These are phyloP conservation scores for Meriones unguiculatus DNA, from an alignment of 2,113 vertebrate species.

Conservation along the genomic window DNA sequence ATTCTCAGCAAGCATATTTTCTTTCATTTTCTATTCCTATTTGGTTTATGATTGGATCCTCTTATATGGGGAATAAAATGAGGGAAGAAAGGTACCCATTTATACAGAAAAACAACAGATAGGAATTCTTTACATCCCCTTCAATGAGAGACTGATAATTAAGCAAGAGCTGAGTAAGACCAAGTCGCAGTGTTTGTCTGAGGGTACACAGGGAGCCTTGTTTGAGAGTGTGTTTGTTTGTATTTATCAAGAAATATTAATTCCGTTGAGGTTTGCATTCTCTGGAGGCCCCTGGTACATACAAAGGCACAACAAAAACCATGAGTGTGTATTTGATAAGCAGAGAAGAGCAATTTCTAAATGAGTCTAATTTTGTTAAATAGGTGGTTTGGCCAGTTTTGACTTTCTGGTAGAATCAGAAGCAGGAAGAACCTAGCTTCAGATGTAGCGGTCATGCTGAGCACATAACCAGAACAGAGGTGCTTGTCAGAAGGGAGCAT, in stretches of 20 bases:
- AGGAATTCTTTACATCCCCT: not conserved
- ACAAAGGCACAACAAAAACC: slow-evolving; percentile 55
- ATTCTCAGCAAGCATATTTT: not conserved
- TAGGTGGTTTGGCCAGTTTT: slow-evolving; percentile 47
- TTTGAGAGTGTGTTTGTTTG: not conserved
- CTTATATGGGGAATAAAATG: not conserved
- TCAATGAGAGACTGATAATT: not conserved
- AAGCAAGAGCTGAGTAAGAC: not conserved
- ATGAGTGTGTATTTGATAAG: slow-evolving; percentile 46
- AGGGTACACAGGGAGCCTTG: not conserved
- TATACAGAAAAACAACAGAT: slow-evolving; percentile 29
- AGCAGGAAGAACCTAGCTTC: not conserved
- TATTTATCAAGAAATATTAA: slow-evolving; percentile 42
- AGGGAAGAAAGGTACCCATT: not conserved
- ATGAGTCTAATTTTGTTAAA: slow-evolving; percentile 68
- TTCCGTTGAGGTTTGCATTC: slow-evolving; percentile 49
- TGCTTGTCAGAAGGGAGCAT: slow-evolving; percentile 43
- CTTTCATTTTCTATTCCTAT: slow-evolving; percentile 35
- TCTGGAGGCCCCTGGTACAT: not conserved
- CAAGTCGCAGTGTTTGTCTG: slow-evolving; percentile 3
- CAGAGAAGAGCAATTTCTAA: slow-evolving; percentile 68
- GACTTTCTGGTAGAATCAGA: slow-evolving; percentile 32
- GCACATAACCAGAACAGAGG: not conserved
- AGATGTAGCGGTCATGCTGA: not conserved
- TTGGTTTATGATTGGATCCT: not conserved